Percentiles rank a stretch among this genome's conserved stretches.
phyloP scores from a whole-genome alignment of 2,797 vertebrate species.

The Poecile montanus region DNA sequence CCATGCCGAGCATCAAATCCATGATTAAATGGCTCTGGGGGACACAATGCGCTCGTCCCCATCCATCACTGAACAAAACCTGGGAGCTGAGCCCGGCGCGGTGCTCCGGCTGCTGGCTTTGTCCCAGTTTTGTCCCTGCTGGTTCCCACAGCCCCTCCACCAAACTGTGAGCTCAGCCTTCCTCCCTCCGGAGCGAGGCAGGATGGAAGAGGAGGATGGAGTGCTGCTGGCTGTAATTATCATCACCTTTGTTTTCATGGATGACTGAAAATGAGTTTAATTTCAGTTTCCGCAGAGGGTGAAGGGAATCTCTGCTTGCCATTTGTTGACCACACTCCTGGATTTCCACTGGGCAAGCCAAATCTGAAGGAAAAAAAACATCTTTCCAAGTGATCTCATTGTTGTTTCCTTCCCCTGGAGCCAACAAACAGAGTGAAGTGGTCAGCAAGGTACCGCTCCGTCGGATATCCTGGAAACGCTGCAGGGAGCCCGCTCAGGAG shows the following conservation, averaged over 20 bases:
- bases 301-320: fast-evolving
- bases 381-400: constrained; percentile 21
- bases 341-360: not conserved
- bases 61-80: constrained; percentile 22
- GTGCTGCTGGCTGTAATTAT: not conserved
- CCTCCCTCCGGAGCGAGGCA: fast-evolving
- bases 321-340: not conserved
- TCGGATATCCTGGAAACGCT: not conserved
- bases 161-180: not conserved
- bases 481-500: not conserved
- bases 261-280: not conserved
- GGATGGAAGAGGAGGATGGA: not conserved
- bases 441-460: not conserved
- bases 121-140: not conserved
- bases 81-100: not conserved
- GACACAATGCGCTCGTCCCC: not conserved
- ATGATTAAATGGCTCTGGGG: not conserved
- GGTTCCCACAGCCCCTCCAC: not conserved
- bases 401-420: constrained; percentile 20
- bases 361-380: not conserved
- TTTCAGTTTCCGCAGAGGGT: not conserved
- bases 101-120: not conserved
- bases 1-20: not conserved
- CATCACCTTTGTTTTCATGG: not conserved
- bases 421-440: not conserved